Percentiles rank a stretch among this genome's conserved stretches.
These are phyloP conservation scores for Pseudochaenichthys georgianus DNA, from an alignment of 2,797 vertebrate species.

Conservation along the genomic window DNA sequence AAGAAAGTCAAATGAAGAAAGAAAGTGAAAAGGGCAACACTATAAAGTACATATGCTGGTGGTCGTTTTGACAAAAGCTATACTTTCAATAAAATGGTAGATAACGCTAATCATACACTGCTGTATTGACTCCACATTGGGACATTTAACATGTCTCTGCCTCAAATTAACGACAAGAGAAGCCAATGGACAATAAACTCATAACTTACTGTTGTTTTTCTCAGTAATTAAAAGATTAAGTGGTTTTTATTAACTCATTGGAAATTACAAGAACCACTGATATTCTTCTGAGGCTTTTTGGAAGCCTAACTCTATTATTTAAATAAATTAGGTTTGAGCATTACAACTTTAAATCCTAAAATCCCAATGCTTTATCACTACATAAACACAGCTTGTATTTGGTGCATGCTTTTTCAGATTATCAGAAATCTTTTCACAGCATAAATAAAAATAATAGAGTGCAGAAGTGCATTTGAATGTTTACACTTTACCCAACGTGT, in stretches of 20 bases:
- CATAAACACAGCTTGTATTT: conserved; percentile 12
- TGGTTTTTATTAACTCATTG: not conserved
- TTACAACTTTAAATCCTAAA: conserved; percentile 21
- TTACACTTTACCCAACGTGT: conserved; percentile 62
- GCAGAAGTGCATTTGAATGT: conserved; percentile 41
- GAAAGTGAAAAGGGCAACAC: conserved; percentile 5
- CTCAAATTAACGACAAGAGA: not conserved
- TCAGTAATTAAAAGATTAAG: conserved; percentile 5
- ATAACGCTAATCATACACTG: conserved; percentile 18
- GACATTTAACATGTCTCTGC: conserved; percentile 17
- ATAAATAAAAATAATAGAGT: conserved; percentile 42
- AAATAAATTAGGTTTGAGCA: conserved; percentile 21
- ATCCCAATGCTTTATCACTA: not conserved
- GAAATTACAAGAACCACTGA: not conserved
- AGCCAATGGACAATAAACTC: not conserved
- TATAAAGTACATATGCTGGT: conserved; percentile 31
- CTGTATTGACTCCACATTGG: conserved; percentile 8
- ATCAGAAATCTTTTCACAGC: not conserved
- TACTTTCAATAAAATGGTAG: conserved; percentile 9
- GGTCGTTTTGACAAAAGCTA: conserved; percentile 11
- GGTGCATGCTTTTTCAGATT: conserved; percentile 12
- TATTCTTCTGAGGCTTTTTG: not conserved
- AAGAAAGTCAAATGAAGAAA: conserved; percentile 14
- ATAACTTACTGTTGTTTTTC: not conserved
- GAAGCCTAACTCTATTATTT: conserved; percentile 10